A percentile compares a stretch with the other conserved stretches of the same genome.
Conservation (phyloP, 2,888 invertebrate genomes). For the Sepioteuthis lessoniana region DNA sequence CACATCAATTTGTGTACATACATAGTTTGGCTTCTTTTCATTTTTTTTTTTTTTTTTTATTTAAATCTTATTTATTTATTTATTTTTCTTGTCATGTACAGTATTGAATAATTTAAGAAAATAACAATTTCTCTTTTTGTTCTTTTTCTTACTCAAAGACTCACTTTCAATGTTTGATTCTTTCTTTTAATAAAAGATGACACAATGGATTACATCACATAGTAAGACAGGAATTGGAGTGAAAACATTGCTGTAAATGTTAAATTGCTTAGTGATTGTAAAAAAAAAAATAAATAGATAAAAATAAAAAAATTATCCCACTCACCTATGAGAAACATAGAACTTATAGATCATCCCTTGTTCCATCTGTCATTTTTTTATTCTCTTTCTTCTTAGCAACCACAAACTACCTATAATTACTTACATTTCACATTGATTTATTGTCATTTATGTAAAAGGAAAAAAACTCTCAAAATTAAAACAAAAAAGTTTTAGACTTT, state of each 20-base stretch:
- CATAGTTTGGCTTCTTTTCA: background rate
- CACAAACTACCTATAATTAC: background rate
- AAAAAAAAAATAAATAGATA: background rate
- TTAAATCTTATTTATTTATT: background rate
- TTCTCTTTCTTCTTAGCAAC: background rate
- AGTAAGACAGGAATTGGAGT: background rate
- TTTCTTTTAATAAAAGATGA: conserved; percentile 33
- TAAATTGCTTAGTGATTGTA: background rate
- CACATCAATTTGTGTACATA: conserved; percentile 41
- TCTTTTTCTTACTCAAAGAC: background rate
- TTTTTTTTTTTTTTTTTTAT: background rate
- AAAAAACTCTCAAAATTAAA: too few species aligned
- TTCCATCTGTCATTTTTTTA: background rate
- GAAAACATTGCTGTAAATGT: background rate
- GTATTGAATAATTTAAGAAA: conserved; percentile 17
- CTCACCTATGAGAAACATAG: background rate
- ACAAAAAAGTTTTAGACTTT: too few species aligned
- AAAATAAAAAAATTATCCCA: background rate
- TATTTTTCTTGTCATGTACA: background rate
- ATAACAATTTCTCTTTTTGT: background rate
- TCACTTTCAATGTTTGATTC: background rate
- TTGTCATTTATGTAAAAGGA: background rate
- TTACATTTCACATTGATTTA: background rate
- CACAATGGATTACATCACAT: background rate
- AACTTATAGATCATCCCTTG: background rate